Conservation (phyloP, 2,888 invertebrate genomes). For the Rugalucina vietnamica region DNA sequence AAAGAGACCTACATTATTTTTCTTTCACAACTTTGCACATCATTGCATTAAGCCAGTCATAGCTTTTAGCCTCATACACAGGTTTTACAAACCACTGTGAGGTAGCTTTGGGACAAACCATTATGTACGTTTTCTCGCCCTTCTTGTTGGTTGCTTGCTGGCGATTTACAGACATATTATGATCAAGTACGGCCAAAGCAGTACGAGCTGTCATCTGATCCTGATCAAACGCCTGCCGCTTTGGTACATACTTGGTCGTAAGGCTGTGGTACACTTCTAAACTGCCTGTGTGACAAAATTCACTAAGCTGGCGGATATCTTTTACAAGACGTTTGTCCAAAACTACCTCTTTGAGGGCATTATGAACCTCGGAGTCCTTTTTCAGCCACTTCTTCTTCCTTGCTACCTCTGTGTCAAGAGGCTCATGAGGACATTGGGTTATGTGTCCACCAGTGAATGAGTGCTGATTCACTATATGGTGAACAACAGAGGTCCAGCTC, state of each 20-base stretch:
- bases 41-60: conserved; percentile 16
- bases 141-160: background rate
- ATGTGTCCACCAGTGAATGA: conserved; percentile 9
- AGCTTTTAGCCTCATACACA: conserved; percentile 31
- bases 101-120: conserved; percentile 22
- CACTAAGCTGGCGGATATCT: conserved; percentile 37
- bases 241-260: conserved; percentile 45
- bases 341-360: conserved; percentile 37
- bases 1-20: too few species aligned
- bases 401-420: background rate
- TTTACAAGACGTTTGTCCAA: conserved; percentile 36
- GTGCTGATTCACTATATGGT: conserved; percentile 33
- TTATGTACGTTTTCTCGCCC: conserved; percentile 15
- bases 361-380: conserved; percentile 31
- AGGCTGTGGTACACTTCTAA: conserved; percentile 55
- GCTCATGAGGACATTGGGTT: conserved; percentile 24
- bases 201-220: conserved; percentile 47
- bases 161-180: conserved; percentile 37
- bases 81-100: conserved; percentile 38
- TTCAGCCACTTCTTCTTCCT: conserved; percentile 41
- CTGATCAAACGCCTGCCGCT: conserved; percentile 46
- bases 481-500: conserved; percentile 29
- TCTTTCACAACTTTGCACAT: conserved; percentile 21
- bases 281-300: conserved; percentile 56
- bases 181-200: conserved; percentile 42